These are phyloP conservation scores for Argyresthia goedartella DNA, from an alignment of 2,888 invertebrate genomes.

Conservation along the genomic window DNA sequence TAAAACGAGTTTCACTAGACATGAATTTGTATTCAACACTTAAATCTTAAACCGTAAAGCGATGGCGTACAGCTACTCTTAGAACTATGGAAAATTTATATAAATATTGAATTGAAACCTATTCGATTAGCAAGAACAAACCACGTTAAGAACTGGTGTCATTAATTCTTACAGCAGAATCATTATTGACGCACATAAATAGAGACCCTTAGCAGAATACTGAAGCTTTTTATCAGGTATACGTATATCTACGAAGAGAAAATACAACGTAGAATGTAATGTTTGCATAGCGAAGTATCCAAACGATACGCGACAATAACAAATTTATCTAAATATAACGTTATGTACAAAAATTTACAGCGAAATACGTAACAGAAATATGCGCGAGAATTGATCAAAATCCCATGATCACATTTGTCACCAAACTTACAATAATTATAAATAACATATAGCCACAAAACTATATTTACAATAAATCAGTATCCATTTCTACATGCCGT, in stretches of 20 bases:
- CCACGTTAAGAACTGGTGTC: background rate
- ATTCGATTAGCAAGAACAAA: background rate
- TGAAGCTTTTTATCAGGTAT: constrained; percentile 38
- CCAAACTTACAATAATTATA: constrained; percentile 35
- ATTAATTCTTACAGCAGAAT: background rate
- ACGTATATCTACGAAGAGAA: constrained; percentile 24
- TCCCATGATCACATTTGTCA: constrained; percentile 22
- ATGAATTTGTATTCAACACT: background rate
- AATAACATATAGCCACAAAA: constrained; percentile 29
- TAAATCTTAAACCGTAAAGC: background rate
- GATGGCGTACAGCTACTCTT: background rate
- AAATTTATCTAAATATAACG: constrained; percentile 22
- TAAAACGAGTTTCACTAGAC: background rate
- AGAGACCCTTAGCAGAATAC: constrained; percentile 45
- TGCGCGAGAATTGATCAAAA: constrained; percentile 4
- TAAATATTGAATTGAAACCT: constrained; percentile 1
- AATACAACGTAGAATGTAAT: constrained; percentile 26
- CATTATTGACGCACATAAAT: background rate
- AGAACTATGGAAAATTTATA: constrained; percentile 1
- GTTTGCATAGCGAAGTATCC: constrained; percentile 24
- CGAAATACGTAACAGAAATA: constrained; percentile 9
- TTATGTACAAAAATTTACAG: constrained; percentile 52
- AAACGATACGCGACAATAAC: background rate
- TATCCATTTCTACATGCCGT: constrained; percentile 3
- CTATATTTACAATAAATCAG: constrained; percentile 11